A percentile compares a stretch with the other conserved stretches of the same genome.
Evolutionary conservation across 2,888 invertebrate genomes (phyloP).

Genomic region (Cylloceria caligata): DNA sequence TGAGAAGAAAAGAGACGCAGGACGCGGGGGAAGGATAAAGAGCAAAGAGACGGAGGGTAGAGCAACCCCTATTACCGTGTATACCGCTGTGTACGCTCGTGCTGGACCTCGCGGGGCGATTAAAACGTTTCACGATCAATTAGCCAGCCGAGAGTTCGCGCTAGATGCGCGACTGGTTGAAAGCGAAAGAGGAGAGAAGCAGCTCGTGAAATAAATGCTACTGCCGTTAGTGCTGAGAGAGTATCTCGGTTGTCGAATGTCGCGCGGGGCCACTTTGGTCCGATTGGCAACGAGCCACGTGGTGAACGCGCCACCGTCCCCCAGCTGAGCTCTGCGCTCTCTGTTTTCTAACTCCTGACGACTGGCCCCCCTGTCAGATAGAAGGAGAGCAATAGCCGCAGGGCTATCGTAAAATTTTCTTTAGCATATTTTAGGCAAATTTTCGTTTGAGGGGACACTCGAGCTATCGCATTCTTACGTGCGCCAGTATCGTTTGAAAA

Average conservation of each 20-base stretch:
- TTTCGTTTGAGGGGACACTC: constrained; percentile 1
- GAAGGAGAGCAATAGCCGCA: constrained; percentile 1
- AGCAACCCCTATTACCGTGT: constrained; percentile 17
- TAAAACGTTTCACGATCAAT: constrained; percentile 68
- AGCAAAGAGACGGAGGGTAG: not conserved
- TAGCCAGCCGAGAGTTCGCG: constrained; percentile 62
- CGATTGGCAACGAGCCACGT: constrained; percentile 66
- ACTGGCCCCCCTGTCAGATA: constrained; percentile 4
- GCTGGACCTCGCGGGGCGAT: constrained; percentile 54
- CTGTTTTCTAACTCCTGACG: constrained; percentile 33
- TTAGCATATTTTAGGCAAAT: constrained; percentile 24
- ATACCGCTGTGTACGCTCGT: constrained; percentile 22
- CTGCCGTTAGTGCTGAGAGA: constrained; percentile 20
- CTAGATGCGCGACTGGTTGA: constrained; percentile 37
- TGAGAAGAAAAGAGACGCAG: not conserved
- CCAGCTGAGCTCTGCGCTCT: not conserved
- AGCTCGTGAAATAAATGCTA: constrained; percentile 57
- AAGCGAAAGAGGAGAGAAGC: constrained; percentile 49
- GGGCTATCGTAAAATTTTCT: not conserved
- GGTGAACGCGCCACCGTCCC: constrained; percentile 18
- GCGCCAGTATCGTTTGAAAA: not conserved
- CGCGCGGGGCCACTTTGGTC: constrained; percentile 56
- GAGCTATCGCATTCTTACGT: not conserved
- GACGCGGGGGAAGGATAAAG: not conserved
- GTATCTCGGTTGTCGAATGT: constrained; percentile 61